Conservation (phyloP, 2,797 vertebrate species). For the Remorina albescens region DNA sequence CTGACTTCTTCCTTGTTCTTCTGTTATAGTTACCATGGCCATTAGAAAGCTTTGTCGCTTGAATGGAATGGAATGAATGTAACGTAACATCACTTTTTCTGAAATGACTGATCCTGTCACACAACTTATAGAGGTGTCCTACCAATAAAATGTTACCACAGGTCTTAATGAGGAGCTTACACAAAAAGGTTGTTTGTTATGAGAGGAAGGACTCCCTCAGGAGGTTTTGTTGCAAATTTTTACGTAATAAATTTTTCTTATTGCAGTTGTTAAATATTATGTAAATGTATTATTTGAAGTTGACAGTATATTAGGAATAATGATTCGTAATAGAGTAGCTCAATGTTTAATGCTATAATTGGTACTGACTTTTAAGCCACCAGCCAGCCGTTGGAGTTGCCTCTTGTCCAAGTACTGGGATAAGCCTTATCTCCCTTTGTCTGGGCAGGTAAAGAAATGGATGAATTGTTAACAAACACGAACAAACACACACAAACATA, state of each 20-base stretch:
- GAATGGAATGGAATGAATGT: too few relatives aligned
- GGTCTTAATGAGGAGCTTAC: not conserved
- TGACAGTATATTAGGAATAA: slow-evolving; percentile 38
- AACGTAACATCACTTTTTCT: too few relatives aligned
- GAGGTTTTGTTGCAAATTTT: slow-evolving; percentile 8
- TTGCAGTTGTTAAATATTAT: slow-evolving; percentile 27
- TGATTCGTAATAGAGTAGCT: slow-evolving; percentile 17
- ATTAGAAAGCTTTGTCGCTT: too few relatives aligned
- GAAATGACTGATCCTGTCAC: not conserved
- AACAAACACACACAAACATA: not conserved
- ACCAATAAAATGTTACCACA: not conserved
- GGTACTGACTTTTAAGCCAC: not conserved
- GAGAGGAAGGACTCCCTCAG: not conserved
- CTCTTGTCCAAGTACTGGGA: not conserved
- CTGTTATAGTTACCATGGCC: too few relatives aligned
- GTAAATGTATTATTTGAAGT: slow-evolving; percentile 27
- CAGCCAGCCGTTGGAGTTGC: not conserved
- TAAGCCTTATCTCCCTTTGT: not conserved
- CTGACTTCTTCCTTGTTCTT: too few relatives aligned
- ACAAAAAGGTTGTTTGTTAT: not conserved
- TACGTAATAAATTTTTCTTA: slow-evolving; percentile 11
- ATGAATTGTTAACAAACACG: slow-evolving; percentile 13
- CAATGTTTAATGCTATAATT: not conserved
- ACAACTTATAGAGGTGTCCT: not conserved
- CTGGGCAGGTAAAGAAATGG: slow-evolving; percentile 10